Evolutionary conservation across 2,888 invertebrate genomes (phyloP), one percentile per base, ranked within the genome.

Genomic region (Pandemis heparana): DNA sequence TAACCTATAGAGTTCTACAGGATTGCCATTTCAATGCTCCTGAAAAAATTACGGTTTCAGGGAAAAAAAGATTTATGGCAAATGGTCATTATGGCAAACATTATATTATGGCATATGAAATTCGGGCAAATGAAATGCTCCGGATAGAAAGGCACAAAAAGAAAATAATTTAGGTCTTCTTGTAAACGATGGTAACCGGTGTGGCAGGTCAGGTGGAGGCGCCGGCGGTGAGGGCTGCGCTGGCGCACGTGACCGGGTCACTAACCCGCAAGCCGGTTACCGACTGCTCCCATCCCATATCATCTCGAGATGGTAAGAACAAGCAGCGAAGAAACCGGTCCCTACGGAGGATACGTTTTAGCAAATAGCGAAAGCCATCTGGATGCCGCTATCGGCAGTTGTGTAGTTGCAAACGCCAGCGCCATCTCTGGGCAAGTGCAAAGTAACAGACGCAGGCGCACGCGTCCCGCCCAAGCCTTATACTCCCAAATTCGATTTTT

Each of bases 251-350:
- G 56, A 56, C 23, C 18, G 8, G 41, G 53, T 70, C 63, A 43
- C 9, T 70, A 63, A 70, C 63, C 62, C 60, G 9, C n/a, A 41
- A 61, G 61, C 62, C 62, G 62, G 62, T 63, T 63, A 12, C 18
- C 12, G 38, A 16, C 14, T 23, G n/a, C 23, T 43, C 56, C 41
- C 62, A 43, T 8, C 39, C 10, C 38, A 70, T 63, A 63, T 51
- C 69, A 51, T 66, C 48, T 48, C 14, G 48, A 41, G 41, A 0
- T 18, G 18, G n/a, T 6, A n/a, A 16, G 16, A 8, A 51, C 16
- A 8, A 16, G 16, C 16, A 7, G 56, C 16, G 8, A 51, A 51
- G 9, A 23, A 56, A 56, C 56, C 23, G 56, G 56, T 56, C 23
- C 10, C 5, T 23, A 56, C 48, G 8, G 18, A 5, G 23, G 56